Percentiles rank a stretch among this genome's conserved stretches.
Conservation (phyloP, 2,113 vertebrate species). For the Illadopsis cleaveri region DNA sequence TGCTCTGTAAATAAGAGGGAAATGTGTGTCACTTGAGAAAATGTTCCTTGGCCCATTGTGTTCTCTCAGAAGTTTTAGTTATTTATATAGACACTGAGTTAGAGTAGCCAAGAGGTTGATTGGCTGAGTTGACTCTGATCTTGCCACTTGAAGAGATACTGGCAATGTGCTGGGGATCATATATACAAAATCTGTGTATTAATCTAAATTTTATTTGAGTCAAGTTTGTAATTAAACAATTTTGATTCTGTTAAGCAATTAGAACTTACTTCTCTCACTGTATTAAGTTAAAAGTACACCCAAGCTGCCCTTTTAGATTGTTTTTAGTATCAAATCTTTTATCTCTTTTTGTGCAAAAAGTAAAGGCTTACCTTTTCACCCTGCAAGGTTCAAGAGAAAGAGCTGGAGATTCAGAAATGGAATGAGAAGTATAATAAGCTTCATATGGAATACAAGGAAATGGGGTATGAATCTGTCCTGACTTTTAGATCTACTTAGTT, state of each 20-base stretch:
- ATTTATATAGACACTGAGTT: background rate
- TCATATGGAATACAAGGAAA: conserved; percentile 76
- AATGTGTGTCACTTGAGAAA: background rate
- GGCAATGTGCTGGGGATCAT: background rate
- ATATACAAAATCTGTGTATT: rapidly evolving
- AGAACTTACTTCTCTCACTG: background rate
- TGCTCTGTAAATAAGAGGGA: background rate
- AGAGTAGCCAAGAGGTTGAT: background rate
- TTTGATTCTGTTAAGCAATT: background rate
- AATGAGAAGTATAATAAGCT: conserved; percentile 71
- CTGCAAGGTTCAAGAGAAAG: conserved; percentile 73
- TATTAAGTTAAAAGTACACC: background rate
- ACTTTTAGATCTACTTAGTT: background rate
- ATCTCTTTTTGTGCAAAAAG: background rate
- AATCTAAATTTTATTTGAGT: background rate
- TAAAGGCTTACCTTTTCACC: background rate
- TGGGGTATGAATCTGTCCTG: conserved; percentile 76
- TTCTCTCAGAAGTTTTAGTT: background rate
- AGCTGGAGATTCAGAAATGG: conserved; percentile 72
- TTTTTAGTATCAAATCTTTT: background rate
- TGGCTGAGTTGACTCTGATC: background rate
- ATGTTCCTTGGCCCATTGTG: background rate
- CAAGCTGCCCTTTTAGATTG: background rate
- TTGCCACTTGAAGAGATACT: background rate
- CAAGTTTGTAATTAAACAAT: background rate